These are phyloP conservation scores for Sarcophaga bullata DNA, from an alignment of 1,140 invertebrate species.

Conservation along the genomic window DNA sequence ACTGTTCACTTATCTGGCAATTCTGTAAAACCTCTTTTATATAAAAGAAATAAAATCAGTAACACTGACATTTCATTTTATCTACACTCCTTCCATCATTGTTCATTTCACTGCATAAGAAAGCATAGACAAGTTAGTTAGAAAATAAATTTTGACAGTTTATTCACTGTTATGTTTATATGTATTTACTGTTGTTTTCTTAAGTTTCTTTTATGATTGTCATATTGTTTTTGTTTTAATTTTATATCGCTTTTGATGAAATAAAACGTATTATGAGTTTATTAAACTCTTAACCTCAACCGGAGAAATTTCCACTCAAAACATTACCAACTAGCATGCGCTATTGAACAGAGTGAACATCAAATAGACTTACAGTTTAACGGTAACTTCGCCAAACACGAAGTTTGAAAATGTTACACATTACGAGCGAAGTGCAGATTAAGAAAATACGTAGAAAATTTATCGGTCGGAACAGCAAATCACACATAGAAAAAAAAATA, in stretches of 20 bases:
- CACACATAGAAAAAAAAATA: background rate
- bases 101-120: background rate
- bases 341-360: slow-evolving; percentile 13
- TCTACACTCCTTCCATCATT: background rate
- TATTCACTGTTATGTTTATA: slow-evolving; percentile 30
- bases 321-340: slow-evolving; percentile 8
- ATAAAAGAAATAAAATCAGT: background rate
- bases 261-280: slow-evolving; percentile 27
- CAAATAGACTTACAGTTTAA: background rate
- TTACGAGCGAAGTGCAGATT: slow-evolving; percentile 32
- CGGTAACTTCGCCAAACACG: slow-evolving; percentile 36
- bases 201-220: background rate
- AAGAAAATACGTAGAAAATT: slow-evolving; percentile 22
- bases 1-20: background rate
- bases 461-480: slow-evolving; percentile 10
- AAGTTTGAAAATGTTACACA: slow-evolving; percentile 39
- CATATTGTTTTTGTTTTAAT: background rate
- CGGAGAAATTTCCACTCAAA: slow-evolving; percentile 33
- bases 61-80: background rate
- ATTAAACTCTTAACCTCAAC: slow-evolving; percentile 32
- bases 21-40: background rate
- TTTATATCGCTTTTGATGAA: background rate
- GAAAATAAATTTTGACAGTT: background rate
- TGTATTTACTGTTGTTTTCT: slow-evolving; percentile 21
- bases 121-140: background rate